These are phyloP conservation scores for Amphibalanus amphitrite DNA, from an alignment of 1,140 invertebrate species.

Conservation along the genomic window DNA sequence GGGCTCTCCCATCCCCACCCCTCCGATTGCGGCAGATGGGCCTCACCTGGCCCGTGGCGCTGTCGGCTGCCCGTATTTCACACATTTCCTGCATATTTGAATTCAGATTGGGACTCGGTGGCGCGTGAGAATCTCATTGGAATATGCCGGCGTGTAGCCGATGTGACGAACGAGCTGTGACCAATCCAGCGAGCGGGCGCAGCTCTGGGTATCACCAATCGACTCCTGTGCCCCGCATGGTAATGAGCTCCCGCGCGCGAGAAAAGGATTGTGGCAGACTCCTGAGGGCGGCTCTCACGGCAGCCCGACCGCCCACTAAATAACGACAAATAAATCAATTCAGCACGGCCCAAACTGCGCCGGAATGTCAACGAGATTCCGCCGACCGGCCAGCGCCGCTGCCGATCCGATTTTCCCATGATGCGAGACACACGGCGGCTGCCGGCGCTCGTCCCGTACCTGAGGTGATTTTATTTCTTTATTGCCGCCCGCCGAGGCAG, in stretches of 20 bases:
- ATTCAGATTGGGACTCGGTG: not conserved
- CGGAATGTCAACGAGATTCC: not conserved
- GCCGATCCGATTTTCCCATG: not conserved
- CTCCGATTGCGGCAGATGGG: not conserved
- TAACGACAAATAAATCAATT: constrained; percentile 1
- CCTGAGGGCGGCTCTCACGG: not conserved
- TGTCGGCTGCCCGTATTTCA: not conserved
- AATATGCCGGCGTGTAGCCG: not conserved
- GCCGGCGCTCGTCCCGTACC: not conserved
- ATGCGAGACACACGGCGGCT: not conserved
- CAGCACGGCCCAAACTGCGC: not conserved
- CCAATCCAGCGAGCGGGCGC: too few species aligned
- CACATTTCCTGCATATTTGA: constrained; percentile 1
- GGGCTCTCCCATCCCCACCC: not conserved
- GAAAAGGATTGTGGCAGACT: not conserved
- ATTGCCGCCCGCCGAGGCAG: not conserved
- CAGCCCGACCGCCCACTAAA: not conserved
- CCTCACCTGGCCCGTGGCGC: not conserved
- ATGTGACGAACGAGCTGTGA: not conserved
- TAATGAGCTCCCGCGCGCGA: not conserved
- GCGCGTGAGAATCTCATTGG: not conserved
- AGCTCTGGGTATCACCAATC: not conserved
- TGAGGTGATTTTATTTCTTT: not conserved
- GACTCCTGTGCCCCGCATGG: not conserved
- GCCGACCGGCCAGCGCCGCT: not conserved